Conservation (phyloP, 1,140 invertebrate species). For the Caenorhabditis remanei region DNA sequence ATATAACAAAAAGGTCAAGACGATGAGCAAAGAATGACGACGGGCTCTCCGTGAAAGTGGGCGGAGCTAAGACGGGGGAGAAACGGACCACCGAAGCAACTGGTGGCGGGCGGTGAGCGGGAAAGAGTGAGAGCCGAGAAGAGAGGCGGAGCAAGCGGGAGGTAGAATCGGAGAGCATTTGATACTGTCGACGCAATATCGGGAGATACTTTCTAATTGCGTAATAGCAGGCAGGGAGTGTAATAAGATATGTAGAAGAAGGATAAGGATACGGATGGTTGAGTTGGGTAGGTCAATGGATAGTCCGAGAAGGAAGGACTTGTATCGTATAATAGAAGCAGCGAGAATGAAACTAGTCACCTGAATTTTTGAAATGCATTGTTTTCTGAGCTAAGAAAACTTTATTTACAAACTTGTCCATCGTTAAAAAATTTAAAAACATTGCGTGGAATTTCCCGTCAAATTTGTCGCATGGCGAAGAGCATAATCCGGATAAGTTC, state of each 20-base stretch:
- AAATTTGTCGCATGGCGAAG: conserved; percentile 51
- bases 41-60: background rate
- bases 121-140: background rate
- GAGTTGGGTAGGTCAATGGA: background rate
- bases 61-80: background rate
- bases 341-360: too few relatives aligned
- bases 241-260: conserved; percentile 22
- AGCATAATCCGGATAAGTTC: conserved; percentile 64
- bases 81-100: conserved; percentile 35
- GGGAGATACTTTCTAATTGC: conserved; percentile 36
- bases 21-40: conserved; percentile 7
- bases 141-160: conserved; percentile 6
- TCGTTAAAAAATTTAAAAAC: background rate
- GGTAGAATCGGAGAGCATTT: background rate
- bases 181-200: conserved; percentile 28
- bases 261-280: too few relatives aligned
- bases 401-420: background rate
- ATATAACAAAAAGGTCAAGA: background rate
- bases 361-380: too few relatives aligned
- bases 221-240: conserved; percentile 6
- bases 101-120: background rate
- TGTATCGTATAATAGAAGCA: too few relatives aligned
- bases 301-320: background rate
- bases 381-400: too few relatives aligned
- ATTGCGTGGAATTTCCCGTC: conserved; percentile 26